Percentiles rank a stretch among this genome's conserved stretches.
phyloP scores from a whole-genome alignment of 2,888 invertebrate species.

The Leptarthrus brevirostris region DNA sequence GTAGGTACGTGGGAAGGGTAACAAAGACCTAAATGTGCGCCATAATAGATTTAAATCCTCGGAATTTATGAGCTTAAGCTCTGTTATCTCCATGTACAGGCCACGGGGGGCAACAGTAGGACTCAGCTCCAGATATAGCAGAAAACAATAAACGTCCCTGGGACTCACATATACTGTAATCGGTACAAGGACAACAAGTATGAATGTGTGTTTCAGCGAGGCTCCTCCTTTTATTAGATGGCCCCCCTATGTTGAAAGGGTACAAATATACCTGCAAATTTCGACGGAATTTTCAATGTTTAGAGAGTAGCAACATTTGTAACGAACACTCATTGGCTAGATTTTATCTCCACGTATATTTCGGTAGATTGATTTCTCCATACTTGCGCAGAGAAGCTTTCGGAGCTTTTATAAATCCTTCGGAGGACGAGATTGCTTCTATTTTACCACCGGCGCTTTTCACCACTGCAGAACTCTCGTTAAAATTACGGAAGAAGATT shows the following conservation, averaged over 20 bases:
- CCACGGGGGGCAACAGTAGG: slow-evolving; percentile 15
- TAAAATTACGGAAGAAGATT: too few relatives aligned
- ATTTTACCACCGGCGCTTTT: slow-evolving; percentile 41
- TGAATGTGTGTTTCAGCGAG: background rate
- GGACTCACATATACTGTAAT: background rate
- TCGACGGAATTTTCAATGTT: slow-evolving; percentile 33
- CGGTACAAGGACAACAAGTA: background rate
- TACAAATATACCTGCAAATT: slow-evolving; percentile 49
- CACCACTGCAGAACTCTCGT: too few relatives aligned
- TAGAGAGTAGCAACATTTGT: slow-evolving; percentile 38
- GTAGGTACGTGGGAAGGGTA: background rate
- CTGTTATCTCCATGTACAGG: slow-evolving; percentile 52
- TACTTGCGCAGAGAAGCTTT: slow-evolving; percentile 48
- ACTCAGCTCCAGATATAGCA: background rate
- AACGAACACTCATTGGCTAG: slow-evolving; percentile 47
- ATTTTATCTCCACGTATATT: background rate
- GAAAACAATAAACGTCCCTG: slow-evolving; percentile 35
- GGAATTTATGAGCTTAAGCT: slow-evolving; percentile 53
- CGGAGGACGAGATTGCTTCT: background rate
- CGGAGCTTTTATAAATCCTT: slow-evolving; percentile 48
- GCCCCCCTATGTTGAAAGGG: slow-evolving; percentile 2
- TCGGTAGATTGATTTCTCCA: background rate
- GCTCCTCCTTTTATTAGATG: slow-evolving; percentile 35
- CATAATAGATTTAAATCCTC: slow-evolving; percentile 53
- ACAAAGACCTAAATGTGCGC: slow-evolving; percentile 37